These are phyloP conservation scores for Lasioglossum leucozonium DNA, from an alignment of 2,888 invertebrate species.

Conservation along the genomic window DNA sequence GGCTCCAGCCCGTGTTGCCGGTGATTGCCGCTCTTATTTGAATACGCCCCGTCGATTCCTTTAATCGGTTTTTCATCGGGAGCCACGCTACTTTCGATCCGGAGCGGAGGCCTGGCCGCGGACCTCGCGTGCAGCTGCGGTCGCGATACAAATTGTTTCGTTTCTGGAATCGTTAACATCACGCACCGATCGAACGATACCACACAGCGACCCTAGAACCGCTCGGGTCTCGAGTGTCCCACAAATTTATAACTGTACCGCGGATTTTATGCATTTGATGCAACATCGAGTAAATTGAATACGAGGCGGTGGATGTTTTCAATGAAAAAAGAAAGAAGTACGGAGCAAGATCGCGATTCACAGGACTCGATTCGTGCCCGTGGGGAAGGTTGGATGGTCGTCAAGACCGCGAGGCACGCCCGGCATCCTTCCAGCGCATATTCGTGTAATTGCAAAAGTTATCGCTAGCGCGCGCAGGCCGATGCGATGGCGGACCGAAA, in stretches of 20 bases:
- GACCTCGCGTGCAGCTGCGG: background rate
- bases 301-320: too few species aligned
- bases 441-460: conserved; percentile 52
- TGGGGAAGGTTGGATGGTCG: conserved; percentile 40
- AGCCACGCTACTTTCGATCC: background rate
- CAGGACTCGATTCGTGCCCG: conserved; percentile 10
- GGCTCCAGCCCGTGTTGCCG: background rate
- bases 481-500: conserved; percentile 15
- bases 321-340: background rate
- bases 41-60: conserved; percentile 31
- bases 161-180: background rate
- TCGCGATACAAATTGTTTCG: background rate
- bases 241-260: background rate
- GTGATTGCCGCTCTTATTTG: conserved; percentile 58
- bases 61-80: conserved; percentile 6
- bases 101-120: background rate
- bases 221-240: background rate
- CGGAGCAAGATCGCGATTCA: background rate
- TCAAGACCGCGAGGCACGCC: conserved; percentile 39
- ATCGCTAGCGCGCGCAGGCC: conserved; percentile 22
- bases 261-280: background rate
- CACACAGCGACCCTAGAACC: background rate
- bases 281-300: too few species aligned
- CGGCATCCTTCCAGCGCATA: conserved; percentile 43
- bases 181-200: background rate